Evolutionary conservation across 2,797 vertebrate species (phyloP).

Genomic region (Malurus splendens): DNA sequence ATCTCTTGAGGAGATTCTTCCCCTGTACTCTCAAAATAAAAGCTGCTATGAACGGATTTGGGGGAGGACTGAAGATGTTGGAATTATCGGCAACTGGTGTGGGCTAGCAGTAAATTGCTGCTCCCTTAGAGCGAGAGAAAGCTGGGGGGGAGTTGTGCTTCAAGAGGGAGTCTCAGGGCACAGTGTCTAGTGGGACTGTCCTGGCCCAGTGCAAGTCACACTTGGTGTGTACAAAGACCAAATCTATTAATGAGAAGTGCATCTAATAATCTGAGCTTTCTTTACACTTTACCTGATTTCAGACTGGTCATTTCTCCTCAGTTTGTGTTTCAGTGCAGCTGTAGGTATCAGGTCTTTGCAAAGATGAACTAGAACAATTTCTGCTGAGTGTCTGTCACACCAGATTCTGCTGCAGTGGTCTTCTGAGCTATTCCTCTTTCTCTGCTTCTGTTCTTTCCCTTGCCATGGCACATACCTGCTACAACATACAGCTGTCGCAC

Average conservation of each 20-base stretch:
- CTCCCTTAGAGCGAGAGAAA: slow-evolving; percentile 2
- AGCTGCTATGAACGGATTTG: slow-evolving; percentile 42
- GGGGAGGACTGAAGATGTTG: slow-evolving; percentile 33
- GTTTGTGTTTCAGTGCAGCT: background rate
- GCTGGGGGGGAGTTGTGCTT: background rate
- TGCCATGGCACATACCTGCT: background rate
- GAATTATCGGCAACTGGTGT: slow-evolving; percentile 39
- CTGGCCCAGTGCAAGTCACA: background rate
- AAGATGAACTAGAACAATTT: background rate
- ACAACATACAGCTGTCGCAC: background rate
- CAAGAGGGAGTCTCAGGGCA: background rate
- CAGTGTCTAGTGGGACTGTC: background rate
- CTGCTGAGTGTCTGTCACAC: background rate
- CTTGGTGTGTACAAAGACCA: background rate
- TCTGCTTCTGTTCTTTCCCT: background rate
- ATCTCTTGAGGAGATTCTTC: slow-evolving; percentile 61
- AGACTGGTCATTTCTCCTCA: background rate
- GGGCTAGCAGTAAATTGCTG: slow-evolving; percentile 37
- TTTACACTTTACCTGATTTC: background rate
- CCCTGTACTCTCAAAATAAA: slow-evolving; percentile 43
- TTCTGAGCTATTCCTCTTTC: background rate
- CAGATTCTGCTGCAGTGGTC: background rate
- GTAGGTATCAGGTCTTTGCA: background rate
- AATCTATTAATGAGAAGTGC: background rate
- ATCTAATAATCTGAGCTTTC: slow-evolving; percentile 14